These are phyloP conservation scores for Diphyllodes magnificus DNA, from an alignment of 2,113 vertebrate species.

Conservation along the genomic window DNA sequence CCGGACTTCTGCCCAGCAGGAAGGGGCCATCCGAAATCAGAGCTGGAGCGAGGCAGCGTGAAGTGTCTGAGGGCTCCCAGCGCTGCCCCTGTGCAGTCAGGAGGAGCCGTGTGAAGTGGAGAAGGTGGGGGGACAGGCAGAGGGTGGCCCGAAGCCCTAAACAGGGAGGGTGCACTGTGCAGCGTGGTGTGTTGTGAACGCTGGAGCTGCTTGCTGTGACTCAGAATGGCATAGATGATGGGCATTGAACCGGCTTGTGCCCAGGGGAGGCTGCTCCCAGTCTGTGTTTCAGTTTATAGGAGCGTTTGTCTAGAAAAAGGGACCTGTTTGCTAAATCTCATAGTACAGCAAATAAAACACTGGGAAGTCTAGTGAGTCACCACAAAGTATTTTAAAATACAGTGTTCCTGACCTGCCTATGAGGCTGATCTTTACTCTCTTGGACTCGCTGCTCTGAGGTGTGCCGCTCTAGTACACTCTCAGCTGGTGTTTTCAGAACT, in stretches of 20 bases:
- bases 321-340: background rate
- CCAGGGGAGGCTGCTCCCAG: background rate
- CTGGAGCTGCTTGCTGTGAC: background rate
- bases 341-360: background rate
- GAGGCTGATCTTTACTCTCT: background rate
- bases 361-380: background rate
- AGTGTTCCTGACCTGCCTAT: background rate
- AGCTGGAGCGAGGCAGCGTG: background rate
- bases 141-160: background rate
- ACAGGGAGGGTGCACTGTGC: fast-evolving
- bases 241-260: background rate
- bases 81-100: background rate
- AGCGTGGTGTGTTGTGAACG: background rate
- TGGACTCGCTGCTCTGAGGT: background rate
- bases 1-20: background rate
- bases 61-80: background rate
- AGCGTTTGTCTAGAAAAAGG: background rate
- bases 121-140: background rate
- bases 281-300: background rate
- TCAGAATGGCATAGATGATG: background rate
- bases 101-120: background rate
- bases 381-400: background rate
- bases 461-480: fast-evolving
- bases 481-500: background rate
- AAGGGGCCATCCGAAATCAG: fast-evolving